These are phyloP conservation scores for Xenopus petersii DNA, from an alignment of 2,797 vertebrate genomes.

Conservation along the genomic window DNA sequence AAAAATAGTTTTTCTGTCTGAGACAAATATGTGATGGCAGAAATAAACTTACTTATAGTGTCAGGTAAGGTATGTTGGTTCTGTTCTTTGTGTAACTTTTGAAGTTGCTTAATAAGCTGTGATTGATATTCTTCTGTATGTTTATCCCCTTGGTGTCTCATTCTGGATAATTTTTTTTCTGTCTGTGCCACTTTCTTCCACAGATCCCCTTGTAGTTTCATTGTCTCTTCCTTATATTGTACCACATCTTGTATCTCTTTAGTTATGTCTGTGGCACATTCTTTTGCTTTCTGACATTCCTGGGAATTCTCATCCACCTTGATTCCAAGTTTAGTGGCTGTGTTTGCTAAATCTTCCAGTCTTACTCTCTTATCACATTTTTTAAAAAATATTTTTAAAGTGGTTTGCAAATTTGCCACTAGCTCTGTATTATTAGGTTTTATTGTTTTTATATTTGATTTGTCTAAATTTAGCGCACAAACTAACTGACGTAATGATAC, in stretches of 20 bases:
- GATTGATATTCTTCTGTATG: slow-evolving; percentile 47
- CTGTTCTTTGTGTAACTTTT: slow-evolving; percentile 55
- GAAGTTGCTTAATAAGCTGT: slow-evolving; percentile 54
- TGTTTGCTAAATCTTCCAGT: slow-evolving; percentile 62
- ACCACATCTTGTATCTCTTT: slow-evolving; percentile 52
- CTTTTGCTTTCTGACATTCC: slow-evolving; percentile 65
- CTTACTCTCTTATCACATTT: slow-evolving; percentile 54
- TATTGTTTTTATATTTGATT: too few species aligned
- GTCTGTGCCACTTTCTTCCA: slow-evolving; percentile 65
- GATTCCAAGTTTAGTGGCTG: slow-evolving; percentile 60
- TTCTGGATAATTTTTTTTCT: slow-evolving; percentile 68
- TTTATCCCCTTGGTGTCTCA: slow-evolving; percentile 51
- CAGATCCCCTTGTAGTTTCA: slow-evolving; percentile 69
- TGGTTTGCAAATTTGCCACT: slow-evolving; percentile 42
- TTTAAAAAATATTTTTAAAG: slow-evolving; percentile 40
- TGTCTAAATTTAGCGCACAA: too few species aligned
- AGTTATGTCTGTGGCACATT: slow-evolving; percentile 60
- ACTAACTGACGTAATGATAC: too few species aligned
- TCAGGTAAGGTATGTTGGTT: slow-evolving; percentile 61
- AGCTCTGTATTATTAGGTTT: slow-evolving; percentile 51
- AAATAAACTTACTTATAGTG: slow-evolving; percentile 69
- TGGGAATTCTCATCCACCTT: slow-evolving; percentile 68
- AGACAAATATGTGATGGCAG: slow-evolving; percentile 58
- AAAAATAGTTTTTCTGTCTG: slow-evolving; percentile 68
- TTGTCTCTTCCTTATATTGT: slow-evolving; percentile 59